phyloP scores from a whole-genome alignment of 2,113 vertebrate genomes.

The Myanophis thanlyinensis region DNA sequence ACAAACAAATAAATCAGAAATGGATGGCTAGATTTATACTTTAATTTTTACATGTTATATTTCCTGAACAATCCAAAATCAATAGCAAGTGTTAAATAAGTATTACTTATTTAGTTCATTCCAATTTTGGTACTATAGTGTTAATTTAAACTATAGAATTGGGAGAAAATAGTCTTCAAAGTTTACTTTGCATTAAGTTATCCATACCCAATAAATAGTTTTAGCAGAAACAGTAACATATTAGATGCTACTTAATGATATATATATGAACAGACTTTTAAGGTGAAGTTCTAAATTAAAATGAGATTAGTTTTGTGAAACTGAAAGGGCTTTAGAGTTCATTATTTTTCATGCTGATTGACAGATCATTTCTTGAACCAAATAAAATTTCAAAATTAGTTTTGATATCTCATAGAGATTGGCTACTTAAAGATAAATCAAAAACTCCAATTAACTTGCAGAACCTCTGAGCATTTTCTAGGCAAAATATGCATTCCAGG shows the following conservation, averaged over 20 bases:
- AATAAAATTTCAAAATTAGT: neutral
- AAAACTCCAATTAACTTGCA: neutral
- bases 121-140: neutral
- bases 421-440: neutral
- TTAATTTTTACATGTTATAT: neutral
- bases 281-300: neutral
- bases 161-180: neutral
- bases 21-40: neutral
- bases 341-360: neutral
- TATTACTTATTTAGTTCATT: neutral
- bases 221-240: neutral
- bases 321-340: neutral
- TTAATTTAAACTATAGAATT: neutral
- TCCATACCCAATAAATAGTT: neutral
- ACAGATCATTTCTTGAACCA: neutral
- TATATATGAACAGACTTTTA: neutral
- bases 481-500: neutral
- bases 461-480: neutral
- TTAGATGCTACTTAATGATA: neutral
- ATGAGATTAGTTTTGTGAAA: neutral
- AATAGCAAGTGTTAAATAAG: neutral
- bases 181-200: neutral
- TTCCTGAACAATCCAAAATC: neutral
- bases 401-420: neutral
- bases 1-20: neutral